These are phyloP conservation scores for Cyclura pinguis DNA, from an alignment of 2,797 vertebrate species.

Conservation along the genomic window DNA sequence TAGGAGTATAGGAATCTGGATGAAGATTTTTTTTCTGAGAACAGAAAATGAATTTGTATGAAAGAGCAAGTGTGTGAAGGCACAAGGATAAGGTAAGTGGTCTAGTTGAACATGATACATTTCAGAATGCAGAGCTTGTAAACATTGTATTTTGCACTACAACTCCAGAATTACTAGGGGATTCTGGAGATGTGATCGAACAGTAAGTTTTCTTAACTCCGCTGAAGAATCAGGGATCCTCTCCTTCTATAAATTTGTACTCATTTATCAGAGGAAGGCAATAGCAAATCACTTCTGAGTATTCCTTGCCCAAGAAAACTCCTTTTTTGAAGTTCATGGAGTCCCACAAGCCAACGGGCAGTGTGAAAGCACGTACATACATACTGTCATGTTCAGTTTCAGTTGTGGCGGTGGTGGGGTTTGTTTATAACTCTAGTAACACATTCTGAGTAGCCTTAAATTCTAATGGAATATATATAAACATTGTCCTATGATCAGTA, in stretches of 20 bases:
- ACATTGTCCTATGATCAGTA: constrained; percentile 19
- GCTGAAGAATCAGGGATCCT: too few species aligned
- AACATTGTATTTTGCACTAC: too few species aligned
- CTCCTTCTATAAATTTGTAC: background rate
- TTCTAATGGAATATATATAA: background rate
- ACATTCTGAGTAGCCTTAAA: background rate
- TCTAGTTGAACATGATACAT: background rate
- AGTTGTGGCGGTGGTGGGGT: background rate
- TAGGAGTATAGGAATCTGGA: background rate
- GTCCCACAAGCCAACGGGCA: too few species aligned
- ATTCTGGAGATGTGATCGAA: too few species aligned
- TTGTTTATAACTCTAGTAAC: background rate
- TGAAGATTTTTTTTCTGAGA: background rate
- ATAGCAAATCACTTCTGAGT: too few species aligned
- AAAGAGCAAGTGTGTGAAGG: background rate
- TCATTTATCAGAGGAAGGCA: too few species aligned
- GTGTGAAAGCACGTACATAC: too few species aligned
- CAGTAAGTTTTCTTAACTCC: too few species aligned
- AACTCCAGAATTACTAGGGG: too few species aligned
- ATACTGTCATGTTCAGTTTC: background rate
- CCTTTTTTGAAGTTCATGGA: too few species aligned
- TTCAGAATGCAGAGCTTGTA: background rate
- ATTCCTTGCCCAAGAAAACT: too few species aligned
- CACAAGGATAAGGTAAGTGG: background rate
- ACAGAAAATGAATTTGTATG: background rate